Evolutionary conservation across 2,888 invertebrate species (phyloP).

Genomic region (Drosophila kanekoi): DNA sequence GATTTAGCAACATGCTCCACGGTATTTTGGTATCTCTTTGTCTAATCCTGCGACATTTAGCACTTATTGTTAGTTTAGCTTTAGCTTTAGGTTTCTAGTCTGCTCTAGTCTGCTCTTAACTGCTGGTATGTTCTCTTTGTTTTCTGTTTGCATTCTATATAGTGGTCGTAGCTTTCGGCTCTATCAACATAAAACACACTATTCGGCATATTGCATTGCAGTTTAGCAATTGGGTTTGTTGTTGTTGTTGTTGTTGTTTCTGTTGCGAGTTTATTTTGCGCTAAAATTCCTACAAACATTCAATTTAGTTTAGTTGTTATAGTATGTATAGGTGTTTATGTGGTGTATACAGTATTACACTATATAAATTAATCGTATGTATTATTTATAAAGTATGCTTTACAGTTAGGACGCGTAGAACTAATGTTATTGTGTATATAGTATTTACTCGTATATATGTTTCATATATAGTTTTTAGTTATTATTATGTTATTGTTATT

Average conservation of each 20-base stretch:
- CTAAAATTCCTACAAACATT: conserved; percentile 75
- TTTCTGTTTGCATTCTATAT: conserved; percentile 31
- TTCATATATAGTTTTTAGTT: conserved; percentile 66
- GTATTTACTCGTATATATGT: conserved; percentile 68
- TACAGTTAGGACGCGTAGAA: conserved; percentile 66
- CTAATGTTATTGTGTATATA: conserved; percentile 74
- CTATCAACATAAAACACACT: conserved; percentile 52
- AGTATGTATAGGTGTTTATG: conserved; percentile 50
- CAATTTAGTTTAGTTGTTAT: conserved; percentile 62
- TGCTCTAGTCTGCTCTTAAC: conserved; percentile 34
- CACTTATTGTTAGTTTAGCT: conserved; percentile 55
- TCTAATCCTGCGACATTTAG: conserved; percentile 56
- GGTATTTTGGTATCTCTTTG: conserved; percentile 70
- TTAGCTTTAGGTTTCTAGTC: conserved; percentile 45
- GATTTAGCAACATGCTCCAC: conserved; percentile 41
- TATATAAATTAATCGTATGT: conserved; percentile 73
- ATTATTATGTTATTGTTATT: conserved; percentile 35
- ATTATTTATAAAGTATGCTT: conserved; percentile 65
- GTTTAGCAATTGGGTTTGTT: conserved; percentile 42
- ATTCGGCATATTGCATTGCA: conserved; percentile 43
- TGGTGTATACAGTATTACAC: conserved; percentile 50
- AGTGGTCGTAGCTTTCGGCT: conserved; percentile 33
- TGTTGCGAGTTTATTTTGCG: conserved; percentile 47
- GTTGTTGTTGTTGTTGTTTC: conserved; percentile 29
- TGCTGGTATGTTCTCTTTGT: conserved; percentile 8